Evolutionary conservation across 2,797 vertebrate genomes (phyloP).

Genomic region (Labeo calbasu): DNA sequence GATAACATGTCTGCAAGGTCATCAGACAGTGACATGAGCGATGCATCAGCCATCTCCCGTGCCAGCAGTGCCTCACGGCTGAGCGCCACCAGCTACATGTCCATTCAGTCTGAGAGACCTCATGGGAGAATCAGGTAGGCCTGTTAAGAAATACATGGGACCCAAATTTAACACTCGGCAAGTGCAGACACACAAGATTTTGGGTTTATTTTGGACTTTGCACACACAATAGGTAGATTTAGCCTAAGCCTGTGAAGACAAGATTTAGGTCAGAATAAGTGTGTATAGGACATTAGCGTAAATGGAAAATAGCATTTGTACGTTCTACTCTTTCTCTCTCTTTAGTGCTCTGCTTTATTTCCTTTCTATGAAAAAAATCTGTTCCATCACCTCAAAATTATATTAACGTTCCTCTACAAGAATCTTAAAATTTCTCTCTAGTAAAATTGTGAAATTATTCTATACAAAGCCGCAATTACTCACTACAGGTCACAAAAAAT

Average conservation of each 20-base stretch:
- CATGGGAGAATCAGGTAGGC: slow-evolving; percentile 92
- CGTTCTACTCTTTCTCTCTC: neutral
- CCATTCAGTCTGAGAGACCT: slow-evolving; percentile 94
- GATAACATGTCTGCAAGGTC: slow-evolving; percentile 96
- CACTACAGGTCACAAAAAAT: neutral
- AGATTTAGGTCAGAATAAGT: neutral
- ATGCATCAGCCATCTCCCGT: slow-evolving; percentile 92
- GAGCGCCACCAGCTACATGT: slow-evolving; percentile 99
- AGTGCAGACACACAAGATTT: neutral
- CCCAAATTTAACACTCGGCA: neutral
- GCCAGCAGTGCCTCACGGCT: slow-evolving; percentile 99
- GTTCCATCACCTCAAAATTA: neutral
- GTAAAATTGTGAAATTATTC: neutral
- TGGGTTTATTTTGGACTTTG: neutral
- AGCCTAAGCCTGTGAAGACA: neutral
- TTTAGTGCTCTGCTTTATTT: neutral
- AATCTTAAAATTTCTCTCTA: neutral
- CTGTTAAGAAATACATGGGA: neutral
- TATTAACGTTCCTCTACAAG: neutral
- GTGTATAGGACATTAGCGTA: neutral
- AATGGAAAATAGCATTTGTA: neutral
- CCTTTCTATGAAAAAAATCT: neutral
- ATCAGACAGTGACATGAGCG: slow-evolving; percentile 96
- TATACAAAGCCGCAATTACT: neutral
- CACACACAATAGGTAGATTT: neutral